Evolutionary conservation across 2,888 invertebrate species (phyloP).

Genomic region (Calliphora vomitoria): DNA sequence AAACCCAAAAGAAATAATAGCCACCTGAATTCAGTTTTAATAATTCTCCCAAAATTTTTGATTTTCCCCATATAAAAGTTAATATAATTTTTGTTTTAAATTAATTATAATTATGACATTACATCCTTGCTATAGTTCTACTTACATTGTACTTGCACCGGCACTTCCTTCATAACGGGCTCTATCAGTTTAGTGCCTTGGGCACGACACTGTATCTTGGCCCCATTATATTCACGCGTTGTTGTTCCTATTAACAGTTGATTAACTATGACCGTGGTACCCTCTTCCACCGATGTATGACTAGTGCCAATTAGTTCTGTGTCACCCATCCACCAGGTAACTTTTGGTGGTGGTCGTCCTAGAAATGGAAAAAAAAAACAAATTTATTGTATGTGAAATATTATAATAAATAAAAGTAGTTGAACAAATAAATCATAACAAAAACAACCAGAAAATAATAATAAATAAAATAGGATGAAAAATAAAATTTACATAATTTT

Average conservation of each 20-base stretch:
- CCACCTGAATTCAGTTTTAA: no score
- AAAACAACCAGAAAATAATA: slow-evolving; percentile 12
- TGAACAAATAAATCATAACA: slow-evolving; percentile 44
- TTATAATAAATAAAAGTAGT: slow-evolving; percentile 44
- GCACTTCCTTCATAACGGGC: slow-evolving; percentile 89
- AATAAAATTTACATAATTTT: slow-evolving; percentile 68
- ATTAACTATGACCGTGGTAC: slow-evolving; percentile 88
- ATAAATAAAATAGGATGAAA: slow-evolving; percentile 1
- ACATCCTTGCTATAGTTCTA: slow-evolving; percentile 71
- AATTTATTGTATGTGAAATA: not conserved
- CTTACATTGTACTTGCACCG: slow-evolving; percentile 90
- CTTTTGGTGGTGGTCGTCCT: slow-evolving; percentile 93
- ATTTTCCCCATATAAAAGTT: no score
- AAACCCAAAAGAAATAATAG: no score
- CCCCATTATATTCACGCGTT: slow-evolving; percentile 89
- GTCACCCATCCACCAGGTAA: slow-evolving; percentile 93
- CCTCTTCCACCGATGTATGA: slow-evolving; percentile 87
- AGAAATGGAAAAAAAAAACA: slow-evolving; percentile 23
- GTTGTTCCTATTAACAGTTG: slow-evolving; percentile 90
- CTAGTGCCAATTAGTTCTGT: slow-evolving; percentile 90
- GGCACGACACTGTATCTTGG: slow-evolving; percentile 91
- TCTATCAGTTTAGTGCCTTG: slow-evolving; percentile 90
- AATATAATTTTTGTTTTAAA: no score
- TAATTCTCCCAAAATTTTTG: no score
- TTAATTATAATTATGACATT: no score